Base-by-base conservation (phyloP, 2,888 invertebrate species). In the Agapostemon virescens region DNA sequence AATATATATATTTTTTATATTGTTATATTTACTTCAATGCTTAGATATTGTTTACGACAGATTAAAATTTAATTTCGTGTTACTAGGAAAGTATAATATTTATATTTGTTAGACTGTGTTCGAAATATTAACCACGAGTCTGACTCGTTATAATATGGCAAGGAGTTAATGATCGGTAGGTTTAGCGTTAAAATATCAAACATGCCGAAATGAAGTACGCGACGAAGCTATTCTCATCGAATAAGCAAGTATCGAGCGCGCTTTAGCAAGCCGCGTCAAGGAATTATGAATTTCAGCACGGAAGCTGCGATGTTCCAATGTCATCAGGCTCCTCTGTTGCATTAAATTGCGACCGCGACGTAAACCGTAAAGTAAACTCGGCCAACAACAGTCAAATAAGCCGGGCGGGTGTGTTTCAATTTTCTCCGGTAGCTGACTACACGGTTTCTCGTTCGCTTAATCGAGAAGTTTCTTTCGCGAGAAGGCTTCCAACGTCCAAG, bases 391-490 rank as follows among this genome's bases (percentile, higher is more conserved):
- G 75, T 82, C 38, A 83, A 75, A 83, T 67, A 64, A 66, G 77
- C 72, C 72, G 77, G 40, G 72, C 71, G 77, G 49, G 45, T n/a
- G 36, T 63, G 58, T 68, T 69, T 69, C 77, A 72, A 77, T 69
- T 42, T 75, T 49, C 73, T 55, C 42, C 52, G 58, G 74, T 78
- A 72, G 74, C 55, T 73, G 63, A 68, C 42, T 30, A 26, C 52
- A 23, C 36, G 23, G 33, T 69, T 38, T 26, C 55, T 38, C 84
- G 71, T 73, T 84, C 15, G 67, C 69, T 74, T 85, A 86, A 84
- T 84, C 84, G 77, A 75, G 68, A 86, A 84, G 84, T 86, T 84
- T 78, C 76, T 67, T 68, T 69, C 70, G 15, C 45, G 49, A 38
- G 61, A 63, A 66, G 66, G 69, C 74, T 78, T 78, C 71, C 17